Evolutionary conservation across 2,888 invertebrate genomes (phyloP).

Genomic region (Clusia tigrina): DNA sequence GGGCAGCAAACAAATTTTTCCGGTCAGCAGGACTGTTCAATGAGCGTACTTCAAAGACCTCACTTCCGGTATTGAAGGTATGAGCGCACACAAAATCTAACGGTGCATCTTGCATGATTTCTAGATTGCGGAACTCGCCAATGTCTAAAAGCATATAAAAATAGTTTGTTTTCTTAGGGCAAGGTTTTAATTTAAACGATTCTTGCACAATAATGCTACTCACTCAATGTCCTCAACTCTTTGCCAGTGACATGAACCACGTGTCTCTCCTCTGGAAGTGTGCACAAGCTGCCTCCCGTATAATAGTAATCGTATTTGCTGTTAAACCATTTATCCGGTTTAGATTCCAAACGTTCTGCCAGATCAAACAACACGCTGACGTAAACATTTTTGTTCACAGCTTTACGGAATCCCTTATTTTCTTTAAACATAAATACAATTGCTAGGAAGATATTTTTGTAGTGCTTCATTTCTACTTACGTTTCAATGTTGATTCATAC

Average conservation of each 20-base stretch:
- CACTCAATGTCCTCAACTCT: constrained; percentile 42
- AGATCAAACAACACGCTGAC: constrained; percentile 35
- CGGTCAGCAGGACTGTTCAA: constrained; percentile 33
- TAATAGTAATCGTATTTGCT: constrained; percentile 60
- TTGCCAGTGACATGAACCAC: constrained; percentile 49
- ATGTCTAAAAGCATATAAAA: constrained; percentile 28
- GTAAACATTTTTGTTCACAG: constrained; percentile 38
- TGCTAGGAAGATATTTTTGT: not conserved
- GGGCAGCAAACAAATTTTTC: constrained; percentile 41
- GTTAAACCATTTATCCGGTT: constrained; percentile 52
- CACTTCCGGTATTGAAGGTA: constrained; percentile 30
- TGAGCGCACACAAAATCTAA: not conserved
- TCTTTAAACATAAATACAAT: constrained; percentile 29
- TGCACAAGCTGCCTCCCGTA: constrained; percentile 56
- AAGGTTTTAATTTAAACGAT: too few relatives aligned
- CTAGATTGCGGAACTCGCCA: constrained; percentile 21
- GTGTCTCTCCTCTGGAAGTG: constrained; percentile 28
- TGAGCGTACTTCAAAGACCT: constrained; percentile 54
- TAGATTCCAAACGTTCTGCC: constrained; percentile 38
- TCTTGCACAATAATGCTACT: too few relatives aligned
- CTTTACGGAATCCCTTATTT: constrained; percentile 33
- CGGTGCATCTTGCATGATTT: not conserved
- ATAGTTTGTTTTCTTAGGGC: constrained; percentile 15
- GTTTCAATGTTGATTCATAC: constrained; percentile 36
- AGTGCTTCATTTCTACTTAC: constrained; percentile 28